phyloP scores from a whole-genome alignment of 2,888 invertebrate species.

The Leptopilina syphax region DNA sequence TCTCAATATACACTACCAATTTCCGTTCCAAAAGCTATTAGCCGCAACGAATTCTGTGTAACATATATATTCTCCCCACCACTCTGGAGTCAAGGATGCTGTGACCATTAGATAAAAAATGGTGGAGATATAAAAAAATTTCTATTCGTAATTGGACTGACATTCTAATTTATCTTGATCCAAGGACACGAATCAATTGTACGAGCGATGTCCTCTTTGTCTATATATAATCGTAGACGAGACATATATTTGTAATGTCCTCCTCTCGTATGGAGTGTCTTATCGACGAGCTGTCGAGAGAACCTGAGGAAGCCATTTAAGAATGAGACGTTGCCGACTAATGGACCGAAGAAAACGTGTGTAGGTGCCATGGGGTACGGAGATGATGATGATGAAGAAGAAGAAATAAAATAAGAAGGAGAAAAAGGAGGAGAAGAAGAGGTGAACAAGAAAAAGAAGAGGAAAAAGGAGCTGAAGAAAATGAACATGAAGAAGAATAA shows the following conservation, averaged over 20 bases:
- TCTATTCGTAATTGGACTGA: conserved; percentile 5
- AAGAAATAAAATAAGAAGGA: too few relatives aligned
- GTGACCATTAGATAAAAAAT: too few relatives aligned
- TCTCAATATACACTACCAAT: too few relatives aligned
- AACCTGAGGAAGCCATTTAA: conserved; percentile 55
- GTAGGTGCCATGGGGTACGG: conserved; percentile 13
- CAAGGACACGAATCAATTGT: conserved; percentile 27
- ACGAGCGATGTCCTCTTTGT: not conserved
- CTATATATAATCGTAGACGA: conserved; percentile 27
- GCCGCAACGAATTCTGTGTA: too few relatives aligned
- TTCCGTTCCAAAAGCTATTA: too few relatives aligned
- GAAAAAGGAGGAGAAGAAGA: too few relatives aligned
- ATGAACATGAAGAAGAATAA: not conserved
- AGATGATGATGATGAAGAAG: conserved; percentile 32
- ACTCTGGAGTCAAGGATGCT: too few relatives aligned
- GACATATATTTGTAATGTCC: conserved; percentile 39
- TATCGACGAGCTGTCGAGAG: conserved; percentile 33
- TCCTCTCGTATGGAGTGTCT: conserved; percentile 22
- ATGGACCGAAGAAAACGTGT: conserved; percentile 53
- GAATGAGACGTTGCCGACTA: conserved; percentile 62
- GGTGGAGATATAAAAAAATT: not conserved
- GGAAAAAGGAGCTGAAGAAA: conserved; percentile 19
- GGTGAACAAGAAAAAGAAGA: conserved; percentile 16
- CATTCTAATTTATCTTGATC: conserved; percentile 27
- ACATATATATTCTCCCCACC: too few relatives aligned